Conservation (phyloP, 1,140 invertebrate species). For the Copidosoma floridanum region DNA sequence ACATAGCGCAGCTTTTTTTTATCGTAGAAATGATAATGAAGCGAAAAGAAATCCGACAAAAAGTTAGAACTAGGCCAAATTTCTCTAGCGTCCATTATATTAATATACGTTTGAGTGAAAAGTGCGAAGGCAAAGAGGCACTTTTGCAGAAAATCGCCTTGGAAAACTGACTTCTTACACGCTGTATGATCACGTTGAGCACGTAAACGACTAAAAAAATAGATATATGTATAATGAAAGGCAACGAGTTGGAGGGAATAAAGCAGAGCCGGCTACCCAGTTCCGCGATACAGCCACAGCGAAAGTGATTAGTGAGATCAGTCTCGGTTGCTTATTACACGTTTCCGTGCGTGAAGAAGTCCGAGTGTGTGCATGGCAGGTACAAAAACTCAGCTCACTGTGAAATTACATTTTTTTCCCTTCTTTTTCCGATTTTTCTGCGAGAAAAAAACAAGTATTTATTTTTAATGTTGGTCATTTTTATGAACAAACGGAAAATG, state of each 20-base stretch:
- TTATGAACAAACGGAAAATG: too few relatives aligned
- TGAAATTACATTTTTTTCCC: too few relatives aligned
- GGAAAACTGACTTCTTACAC: constrained; percentile 9
- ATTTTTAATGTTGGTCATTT: too few relatives aligned
- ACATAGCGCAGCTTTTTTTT: too few relatives aligned
- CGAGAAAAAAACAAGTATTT: background rate
- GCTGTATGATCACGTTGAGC: constrained; percentile 33
- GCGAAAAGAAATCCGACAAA: constrained; percentile 20
- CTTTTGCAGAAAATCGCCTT: constrained; percentile 2
- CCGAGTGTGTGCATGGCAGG: too few relatives aligned
- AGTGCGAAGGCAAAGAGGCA: constrained; percentile 1
- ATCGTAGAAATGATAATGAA: background rate
- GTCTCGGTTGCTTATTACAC: background rate
- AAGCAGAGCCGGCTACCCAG: constrained; percentile 33
- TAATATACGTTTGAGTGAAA: background rate
- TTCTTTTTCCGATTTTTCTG: background rate
- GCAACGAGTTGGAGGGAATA: background rate
- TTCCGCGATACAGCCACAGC: constrained; percentile 44
- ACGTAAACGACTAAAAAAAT: constrained; percentile 28
- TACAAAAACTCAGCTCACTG: too few relatives aligned
- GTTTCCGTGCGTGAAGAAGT: constrained; percentile 16
- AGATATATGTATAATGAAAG: background rate
- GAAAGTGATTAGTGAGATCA: constrained; percentile 39
- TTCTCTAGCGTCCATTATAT: background rate
- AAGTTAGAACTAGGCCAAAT: constrained; percentile 26